Evolutionary conservation across 1,140 invertebrate genomes (phyloP), one percentile per base, ranked within the genome.

Genomic region (Listronotus bonariensis): DNA sequence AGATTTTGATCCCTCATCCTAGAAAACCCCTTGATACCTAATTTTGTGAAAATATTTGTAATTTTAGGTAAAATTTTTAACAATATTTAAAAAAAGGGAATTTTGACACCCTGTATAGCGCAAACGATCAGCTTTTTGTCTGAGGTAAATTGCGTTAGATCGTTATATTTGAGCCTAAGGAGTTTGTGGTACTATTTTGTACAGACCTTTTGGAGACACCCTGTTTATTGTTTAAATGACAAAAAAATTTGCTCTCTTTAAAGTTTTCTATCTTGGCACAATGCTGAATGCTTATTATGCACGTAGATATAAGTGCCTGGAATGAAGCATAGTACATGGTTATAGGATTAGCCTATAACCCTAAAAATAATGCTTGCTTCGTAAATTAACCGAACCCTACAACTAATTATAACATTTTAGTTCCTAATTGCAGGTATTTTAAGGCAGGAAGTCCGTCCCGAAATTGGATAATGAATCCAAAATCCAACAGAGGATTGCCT

Each of bases 361-460:
- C 18, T 59, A 17, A n/a, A 18, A 40, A 12, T 68, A 70, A 67
- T 51, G 64, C 68, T 69, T 67, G 43, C 36, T 40, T 54, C 52
- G 52, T 56, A 49, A 63, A 71, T 69, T 71, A 72, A 71, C 68
- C 45, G 45, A 59, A 60, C 48, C 43, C 34, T 38, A 40, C 15
- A 20, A 69, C 65, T 71, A 72, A 72, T 60, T 68, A 59, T 60
- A 70, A 61, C 55, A 66, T 52, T 65, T 65, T 54, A 72, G 68
- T 68, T 74, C 61, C 66, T 75, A 57, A 54, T 77, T 79, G 79
- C 74, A 86, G 84, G 79, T 81, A 85, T 74, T 82, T 82, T 76
- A 87, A 88, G 79, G 85, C 86, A 67, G 83, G 84, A 49, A 87
- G 84, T 81, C 86, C 87, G 68, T 83, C 83, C 71, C 74, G 80